phyloP scores from a whole-genome alignment of 64 coral and sea anemone species.

The Exaiptasia diaphana region DNA sequence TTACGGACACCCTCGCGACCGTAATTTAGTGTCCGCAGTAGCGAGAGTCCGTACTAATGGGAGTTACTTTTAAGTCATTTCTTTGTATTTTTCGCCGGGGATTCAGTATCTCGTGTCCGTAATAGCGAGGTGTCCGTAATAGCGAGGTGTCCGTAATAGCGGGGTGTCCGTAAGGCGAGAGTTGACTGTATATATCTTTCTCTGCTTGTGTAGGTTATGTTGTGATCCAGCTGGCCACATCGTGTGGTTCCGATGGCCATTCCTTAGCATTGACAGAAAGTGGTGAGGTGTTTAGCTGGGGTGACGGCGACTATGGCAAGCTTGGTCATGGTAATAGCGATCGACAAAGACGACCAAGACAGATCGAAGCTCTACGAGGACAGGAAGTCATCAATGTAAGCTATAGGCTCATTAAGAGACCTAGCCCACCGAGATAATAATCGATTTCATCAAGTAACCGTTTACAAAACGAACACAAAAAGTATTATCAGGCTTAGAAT shows the following conservation, averaged over 20 bases:
- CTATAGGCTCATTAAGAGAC: no score
- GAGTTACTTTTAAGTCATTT: no score
- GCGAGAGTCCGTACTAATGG: no score
- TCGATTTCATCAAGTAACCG: not conserved
- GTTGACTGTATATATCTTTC: no score
- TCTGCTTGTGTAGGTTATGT: no score
- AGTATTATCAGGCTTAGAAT: not conserved
- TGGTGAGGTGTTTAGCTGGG: slow-evolving; percentile 88
- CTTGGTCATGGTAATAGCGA: slow-evolving; percentile 83
- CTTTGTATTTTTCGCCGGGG: no score
- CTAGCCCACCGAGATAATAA: not conserved
- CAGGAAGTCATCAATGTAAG: slow-evolving; percentile 81
- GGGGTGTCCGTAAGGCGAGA: no score
- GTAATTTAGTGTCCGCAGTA: no score
- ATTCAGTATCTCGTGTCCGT: no score
- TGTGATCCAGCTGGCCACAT: slow-evolving; percentile 75
- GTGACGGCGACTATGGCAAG: slow-evolving; percentile 86
- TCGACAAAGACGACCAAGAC: slow-evolving; percentile 71
- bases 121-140: no score
- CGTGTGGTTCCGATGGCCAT: slow-evolving; percentile 81
- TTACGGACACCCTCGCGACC: no score
- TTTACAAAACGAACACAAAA: not conserved
- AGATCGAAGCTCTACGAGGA: slow-evolving; percentile 77
- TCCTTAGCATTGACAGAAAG: slow-evolving; percentile 80
- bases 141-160: no score